phyloP scores from a whole-genome alignment of 1,140 invertebrate species.

The Aphidius gifuensis region DNA sequence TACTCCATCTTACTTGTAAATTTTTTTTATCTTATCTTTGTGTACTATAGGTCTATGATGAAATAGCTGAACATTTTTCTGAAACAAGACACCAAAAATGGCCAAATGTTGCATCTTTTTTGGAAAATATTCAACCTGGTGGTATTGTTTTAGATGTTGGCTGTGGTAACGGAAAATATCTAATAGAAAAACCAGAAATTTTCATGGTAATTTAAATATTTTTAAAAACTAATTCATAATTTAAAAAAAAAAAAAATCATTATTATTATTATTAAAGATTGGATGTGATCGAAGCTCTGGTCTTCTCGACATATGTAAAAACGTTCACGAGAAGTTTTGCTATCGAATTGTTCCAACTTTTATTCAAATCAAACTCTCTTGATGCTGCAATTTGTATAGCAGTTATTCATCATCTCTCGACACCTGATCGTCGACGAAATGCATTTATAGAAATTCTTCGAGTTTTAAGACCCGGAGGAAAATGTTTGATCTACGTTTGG shows the following conservation, averaged over 20 bases:
- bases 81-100: slow-evolving; percentile 88
- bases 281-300: slow-evolving; percentile 82
- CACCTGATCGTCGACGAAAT: slow-evolving; percentile 67
- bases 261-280: slow-evolving; percentile 58
- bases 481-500: slow-evolving; percentile 90
- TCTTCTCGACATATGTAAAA: slow-evolving; percentile 67
- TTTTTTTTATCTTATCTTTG: background rate
- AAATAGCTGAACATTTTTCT: slow-evolving; percentile 92
- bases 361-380: slow-evolving; percentile 63
- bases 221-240: background rate
- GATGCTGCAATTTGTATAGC: slow-evolving; percentile 89
- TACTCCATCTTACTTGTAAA: too few relatives aligned
- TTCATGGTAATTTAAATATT: slow-evolving; percentile 61
- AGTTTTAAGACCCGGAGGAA: slow-evolving; percentile 68
- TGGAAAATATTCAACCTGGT: slow-evolving; percentile 64
- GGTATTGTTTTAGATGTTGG: slow-evolving; percentile 86
- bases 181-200: slow-evolving; percentile 65
- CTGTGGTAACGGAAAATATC: slow-evolving; percentile 98
- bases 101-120: slow-evolving; percentile 84
- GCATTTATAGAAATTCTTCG: slow-evolving; percentile 76
- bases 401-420: slow-evolving; percentile 91
- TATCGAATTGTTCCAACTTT: slow-evolving; percentile 73
- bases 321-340: slow-evolving; percentile 57
- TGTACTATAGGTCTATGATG: slow-evolving; percentile 77
- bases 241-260: background rate